Percentiles rank a stretch among this genome's conserved stretches.
These are phyloP conservation scores for Spodoptera frugiperda DNA, from an alignment of 1,140 invertebrate genomes.

Conservation along the genomic window DNA sequence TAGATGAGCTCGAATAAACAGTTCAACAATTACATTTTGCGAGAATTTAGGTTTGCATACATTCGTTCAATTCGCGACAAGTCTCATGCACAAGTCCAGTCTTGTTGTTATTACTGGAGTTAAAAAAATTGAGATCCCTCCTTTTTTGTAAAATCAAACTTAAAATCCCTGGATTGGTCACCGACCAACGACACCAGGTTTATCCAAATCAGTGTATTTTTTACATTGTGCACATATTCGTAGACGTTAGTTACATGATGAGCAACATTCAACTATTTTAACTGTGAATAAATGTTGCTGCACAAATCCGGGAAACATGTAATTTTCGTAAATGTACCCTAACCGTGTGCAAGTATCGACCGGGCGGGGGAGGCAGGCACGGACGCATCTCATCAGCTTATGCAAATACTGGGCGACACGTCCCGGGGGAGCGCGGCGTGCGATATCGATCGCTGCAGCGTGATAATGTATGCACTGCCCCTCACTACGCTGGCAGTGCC, in stretches of 20 bases:
- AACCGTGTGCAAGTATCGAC: constrained; percentile 19
- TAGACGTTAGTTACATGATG: not conserved
- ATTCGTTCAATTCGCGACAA: no score
- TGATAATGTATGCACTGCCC: constrained; percentile 58
- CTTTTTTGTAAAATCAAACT: no score
- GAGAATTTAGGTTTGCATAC: no score
- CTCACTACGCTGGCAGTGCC: not conserved
- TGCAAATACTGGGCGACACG: constrained; percentile 60
- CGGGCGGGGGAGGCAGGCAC: not conserved
- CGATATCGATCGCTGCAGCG: constrained; percentile 54
- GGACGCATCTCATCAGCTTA: constrained; percentile 69
- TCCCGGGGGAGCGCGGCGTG: constrained; percentile 37
- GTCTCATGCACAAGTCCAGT: no score
- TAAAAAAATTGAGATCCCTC: no score
- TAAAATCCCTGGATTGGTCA: no score
- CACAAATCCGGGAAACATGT: constrained; percentile 2
- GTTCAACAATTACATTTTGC: no score
- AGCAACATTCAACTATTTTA: not conserved
- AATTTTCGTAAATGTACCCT: not conserved
- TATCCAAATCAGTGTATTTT: no score
- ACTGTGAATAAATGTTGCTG: not conserved
- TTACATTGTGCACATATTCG: no score
- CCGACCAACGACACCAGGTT: no score
- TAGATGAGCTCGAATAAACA: no score
- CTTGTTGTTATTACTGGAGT: no score